Percentiles rank a stretch among this genome's conserved stretches.
Evolutionary conservation across 2,888 invertebrate genomes (phyloP).

Genomic region (Atherix ibis): DNA sequence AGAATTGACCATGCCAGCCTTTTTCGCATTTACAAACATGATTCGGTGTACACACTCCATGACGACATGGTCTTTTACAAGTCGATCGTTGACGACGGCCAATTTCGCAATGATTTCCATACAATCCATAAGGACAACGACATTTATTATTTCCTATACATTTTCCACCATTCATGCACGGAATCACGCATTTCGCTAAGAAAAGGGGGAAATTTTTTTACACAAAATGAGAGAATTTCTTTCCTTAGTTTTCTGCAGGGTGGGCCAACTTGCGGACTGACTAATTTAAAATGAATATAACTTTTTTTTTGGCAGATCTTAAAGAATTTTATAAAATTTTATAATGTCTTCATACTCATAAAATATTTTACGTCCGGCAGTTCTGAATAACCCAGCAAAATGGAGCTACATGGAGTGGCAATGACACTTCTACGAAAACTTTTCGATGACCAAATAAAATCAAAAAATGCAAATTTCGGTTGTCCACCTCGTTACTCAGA

Average conservation of each 20-base stretch:
- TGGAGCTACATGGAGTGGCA: too few relatives aligned
- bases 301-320: too few relatives aligned
- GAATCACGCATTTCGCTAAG: conserved; percentile 73
- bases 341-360: conserved; percentile 1
- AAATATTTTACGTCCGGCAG: too few relatives aligned
- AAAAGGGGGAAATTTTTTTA: conserved; percentile 11
- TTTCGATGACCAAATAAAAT: too few relatives aligned
- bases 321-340: neutral
- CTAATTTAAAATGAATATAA: too few relatives aligned
- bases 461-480: too few relatives aligned
- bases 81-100: conserved; percentile 56
- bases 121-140: conserved; percentile 67
- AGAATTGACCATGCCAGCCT: conserved; percentile 71
- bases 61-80: conserved; percentile 58
- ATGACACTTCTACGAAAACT: too few relatives aligned
- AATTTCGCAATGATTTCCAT: conserved; percentile 84
- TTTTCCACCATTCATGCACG: conserved; percentile 79
- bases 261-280: too few relatives aligned
- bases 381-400: too few relatives aligned
- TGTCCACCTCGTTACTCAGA: too few relatives aligned
- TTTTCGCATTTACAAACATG: conserved; percentile 61
- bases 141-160: conserved; percentile 83
- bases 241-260: neutral
- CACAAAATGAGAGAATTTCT: conserved; percentile 3
- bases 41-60: conserved; percentile 56